Evolutionary conservation across 2,888 invertebrate species (phyloP).

Genomic region (Notocelia uddmanniana): DNA sequence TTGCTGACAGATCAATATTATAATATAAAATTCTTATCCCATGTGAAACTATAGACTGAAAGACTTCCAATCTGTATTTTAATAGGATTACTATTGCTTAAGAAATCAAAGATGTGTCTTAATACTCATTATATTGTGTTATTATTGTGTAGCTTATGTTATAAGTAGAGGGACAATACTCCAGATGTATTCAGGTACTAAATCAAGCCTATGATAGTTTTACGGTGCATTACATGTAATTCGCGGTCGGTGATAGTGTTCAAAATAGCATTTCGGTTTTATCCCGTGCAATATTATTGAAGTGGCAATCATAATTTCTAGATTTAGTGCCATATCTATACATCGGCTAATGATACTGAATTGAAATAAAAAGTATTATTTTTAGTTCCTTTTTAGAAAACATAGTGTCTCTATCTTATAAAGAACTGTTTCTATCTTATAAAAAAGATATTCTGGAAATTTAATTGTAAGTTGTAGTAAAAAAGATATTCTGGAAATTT

Average conservation of each 20-base stretch:
- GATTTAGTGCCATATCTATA: conserved; percentile 20
- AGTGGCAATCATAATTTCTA: not conserved
- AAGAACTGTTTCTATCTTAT: not conserved
- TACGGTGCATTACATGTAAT: too few species aligned
- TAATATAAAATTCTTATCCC: not conserved
- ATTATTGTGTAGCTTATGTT: conserved; percentile 27
- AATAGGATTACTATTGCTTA: conserved; percentile 7
- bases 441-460: not conserved
- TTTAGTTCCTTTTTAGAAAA: conserved; percentile 25
- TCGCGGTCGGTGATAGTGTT: too few species aligned
- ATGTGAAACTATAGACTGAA: conserved; percentile 40
- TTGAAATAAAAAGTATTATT: conserved; percentile 33
- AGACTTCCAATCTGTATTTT: conserved; percentile 24
- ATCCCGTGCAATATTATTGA: not conserved
- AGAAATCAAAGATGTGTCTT: conserved; percentile 34
- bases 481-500: too few species aligned
- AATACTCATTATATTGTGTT: conserved; percentile 42
- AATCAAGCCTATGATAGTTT: not conserved
- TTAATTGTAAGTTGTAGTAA: too few species aligned
- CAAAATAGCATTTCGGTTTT: too few species aligned
- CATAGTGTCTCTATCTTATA: not conserved
- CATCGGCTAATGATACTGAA: conserved; percentile 20
- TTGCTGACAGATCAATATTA: too few species aligned
- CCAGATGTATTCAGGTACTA: not conserved
- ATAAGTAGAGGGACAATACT: not conserved